Evolutionary conservation across 1,140 invertebrate species (phyloP), one percentile per base, ranked within the genome.

Genomic region (Harlomillsia oculata): DNA sequence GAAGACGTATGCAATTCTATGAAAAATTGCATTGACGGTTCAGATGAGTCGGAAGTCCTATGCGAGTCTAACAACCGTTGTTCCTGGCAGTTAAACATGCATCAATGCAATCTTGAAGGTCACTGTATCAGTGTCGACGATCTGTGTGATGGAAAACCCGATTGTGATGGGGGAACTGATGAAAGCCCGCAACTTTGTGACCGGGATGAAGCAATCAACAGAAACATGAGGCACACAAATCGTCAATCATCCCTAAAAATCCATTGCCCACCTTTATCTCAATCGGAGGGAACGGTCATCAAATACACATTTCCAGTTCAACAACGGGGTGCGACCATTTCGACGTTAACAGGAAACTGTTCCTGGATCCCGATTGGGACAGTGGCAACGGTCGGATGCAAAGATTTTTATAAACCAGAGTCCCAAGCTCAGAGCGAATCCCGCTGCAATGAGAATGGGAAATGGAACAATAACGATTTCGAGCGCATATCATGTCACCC

Each of bases 111-210:
- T 30, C 21, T 59, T 11, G 34, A 25, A 11, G 50, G 50, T 9
- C 36, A 48, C 37, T 59, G 56, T 16, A 53, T 59, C 4, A 14
- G 18, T 5, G 48, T 20, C 39, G 21, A 26, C 20, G 25, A 46
- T 8, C 28, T 59, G 28, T 59, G 56, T 32, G 50, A 59, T 39
- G 56, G 56, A 20, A 49, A 39, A 37, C 20, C 39, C 1, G 49
- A 59, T 32, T 59, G 56, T 30, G 32, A 52, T 2, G 37, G 48
- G 25, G 43, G 50, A 29, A 53, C 29, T 26, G 55, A 57, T 39
- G 55, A 57, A 26, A 26, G 32, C 28, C 30, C 32, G 9, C 23
- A 34, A 23, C 21, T 50, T 6, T 50, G 48, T 16, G 48, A 50
- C 28, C 36, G 39, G 18, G 48, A 37, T 26, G 26, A 23, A 50